Percentiles rank a stretch among this genome's conserved stretches.
Evolutionary conservation across 2,888 invertebrate genomes (phyloP).

Genomic region (Acleris emargana): DNA sequence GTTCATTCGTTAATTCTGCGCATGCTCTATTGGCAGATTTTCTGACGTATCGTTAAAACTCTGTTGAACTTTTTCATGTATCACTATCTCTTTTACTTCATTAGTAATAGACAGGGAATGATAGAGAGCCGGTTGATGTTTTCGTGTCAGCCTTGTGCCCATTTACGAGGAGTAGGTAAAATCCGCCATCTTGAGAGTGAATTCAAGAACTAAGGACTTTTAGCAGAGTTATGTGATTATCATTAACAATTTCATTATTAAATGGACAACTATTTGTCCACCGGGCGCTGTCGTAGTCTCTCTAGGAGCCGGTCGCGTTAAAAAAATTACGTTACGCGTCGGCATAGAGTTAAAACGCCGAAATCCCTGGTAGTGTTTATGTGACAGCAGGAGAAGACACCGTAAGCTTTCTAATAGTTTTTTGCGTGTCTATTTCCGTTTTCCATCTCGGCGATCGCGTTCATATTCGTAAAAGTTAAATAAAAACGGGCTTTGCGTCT

Average conservation of each 20-base stretch:
- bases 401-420: constrained; percentile 84
- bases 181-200: constrained; percentile 87
- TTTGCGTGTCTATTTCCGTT: constrained; percentile 83
- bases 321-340: constrained; percentile 60
- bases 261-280: constrained; percentile 68
- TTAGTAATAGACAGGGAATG: constrained; percentile 73
- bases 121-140: constrained; percentile 81
- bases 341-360: constrained; percentile 66
- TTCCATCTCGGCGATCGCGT: constrained; percentile 79
- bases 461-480: constrained; percentile 79
- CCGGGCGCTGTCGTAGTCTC: constrained; percentile 56
- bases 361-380: constrained; percentile 82
- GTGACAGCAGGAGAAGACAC: constrained; percentile 82
- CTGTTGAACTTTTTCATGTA: constrained; percentile 70
- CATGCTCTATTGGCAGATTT: constrained; percentile 75
- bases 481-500: constrained; percentile 64
- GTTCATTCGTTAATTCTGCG: constrained; percentile 61
- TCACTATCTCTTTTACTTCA: constrained; percentile 68
- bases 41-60: constrained; percentile 61
- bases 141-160: constrained; percentile 84
- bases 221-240: constrained; percentile 75
- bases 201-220: constrained; percentile 85
- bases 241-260: constrained; percentile 77
- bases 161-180: constrained; percentile 83
- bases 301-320: constrained; percentile 57